phyloP scores from a whole-genome alignment of 2,113 vertebrate genomes.

The Pseudopodoces humilis region DNA sequence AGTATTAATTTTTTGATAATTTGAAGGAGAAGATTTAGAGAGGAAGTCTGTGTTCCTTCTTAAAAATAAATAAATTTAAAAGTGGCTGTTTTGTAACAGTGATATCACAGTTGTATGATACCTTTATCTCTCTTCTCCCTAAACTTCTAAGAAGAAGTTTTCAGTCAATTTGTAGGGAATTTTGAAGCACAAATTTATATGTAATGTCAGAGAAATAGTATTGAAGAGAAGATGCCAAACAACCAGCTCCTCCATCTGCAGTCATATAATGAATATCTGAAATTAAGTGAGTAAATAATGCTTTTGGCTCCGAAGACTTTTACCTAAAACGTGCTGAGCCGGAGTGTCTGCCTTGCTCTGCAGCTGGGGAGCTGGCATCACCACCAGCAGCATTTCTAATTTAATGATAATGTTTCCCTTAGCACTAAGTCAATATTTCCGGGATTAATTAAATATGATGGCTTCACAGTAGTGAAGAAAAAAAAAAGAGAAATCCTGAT shows the following conservation, averaged over 20 bases:
- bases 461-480: neutral
- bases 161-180: neutral
- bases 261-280: neutral
- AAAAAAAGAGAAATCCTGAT: neutral
- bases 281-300: neutral
- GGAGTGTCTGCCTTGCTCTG: neutral
- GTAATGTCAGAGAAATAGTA: neutral
- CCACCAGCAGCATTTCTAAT: neutral
- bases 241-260: neutral
- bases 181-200: neutral
- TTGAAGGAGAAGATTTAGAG: neutral
- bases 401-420: constrained; percentile 13
- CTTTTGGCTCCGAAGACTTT: neutral
- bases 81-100: neutral
- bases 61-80: neutral
- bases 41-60: neutral
- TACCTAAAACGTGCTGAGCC: neutral
- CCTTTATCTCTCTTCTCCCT: neutral
- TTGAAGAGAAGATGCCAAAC: neutral
- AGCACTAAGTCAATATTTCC: constrained; percentile 27
- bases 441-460: constrained; percentile 31
- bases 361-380: neutral
- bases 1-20: neutral
- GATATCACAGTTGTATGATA: neutral
- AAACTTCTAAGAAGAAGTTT: neutral